Percentiles rank a stretch among this genome's conserved stretches.
Evolutionary conservation across 2,888 invertebrate species (phyloP).

Genomic region (Acleris literana): DNA sequence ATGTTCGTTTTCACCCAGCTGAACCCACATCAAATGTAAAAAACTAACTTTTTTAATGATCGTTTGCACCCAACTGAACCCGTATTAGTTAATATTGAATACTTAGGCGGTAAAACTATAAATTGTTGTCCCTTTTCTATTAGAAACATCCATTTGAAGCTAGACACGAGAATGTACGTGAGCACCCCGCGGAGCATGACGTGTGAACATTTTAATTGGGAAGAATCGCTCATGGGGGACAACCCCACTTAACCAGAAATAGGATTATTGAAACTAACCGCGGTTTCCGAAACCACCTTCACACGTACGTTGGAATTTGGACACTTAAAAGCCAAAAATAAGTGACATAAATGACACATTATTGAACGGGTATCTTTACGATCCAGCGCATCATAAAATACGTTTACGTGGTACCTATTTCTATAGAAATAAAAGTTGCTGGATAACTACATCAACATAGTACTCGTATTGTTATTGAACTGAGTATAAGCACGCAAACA

Average conservation of each 20-base stretch:
- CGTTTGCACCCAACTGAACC: background rate
- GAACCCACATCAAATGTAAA: conserved; percentile 1
- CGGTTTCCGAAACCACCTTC: conserved; percentile 26
- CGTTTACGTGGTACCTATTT: background rate
- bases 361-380: conserved; percentile 8
- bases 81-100: conserved; percentile 29
- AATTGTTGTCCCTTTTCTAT: conserved; percentile 19
- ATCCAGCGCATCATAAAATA: conserved; percentile 15
- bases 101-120: conserved; percentile 22
- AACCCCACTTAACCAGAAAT: conserved; percentile 57
- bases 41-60: conserved; percentile 12
- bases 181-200: conserved; percentile 68
- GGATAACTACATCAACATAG: background rate
- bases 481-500: conserved; percentile 56
- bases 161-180: conserved; percentile 38
- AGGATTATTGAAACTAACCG: conserved; percentile 52
- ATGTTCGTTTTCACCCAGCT: background rate
- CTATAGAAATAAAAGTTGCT: background rate
- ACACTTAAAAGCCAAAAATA: conserved; percentile 29
- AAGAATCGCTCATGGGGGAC: conserved; percentile 58
- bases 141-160: conserved; percentile 36
- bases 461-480: conserved; percentile 45
- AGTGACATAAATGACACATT: conserved; percentile 17
- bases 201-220: conserved; percentile 82
- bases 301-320: conserved; percentile 29